phyloP scores from a whole-genome alignment of 2,113 vertebrate species.

The Coryphaenoides rupestris region DNA sequence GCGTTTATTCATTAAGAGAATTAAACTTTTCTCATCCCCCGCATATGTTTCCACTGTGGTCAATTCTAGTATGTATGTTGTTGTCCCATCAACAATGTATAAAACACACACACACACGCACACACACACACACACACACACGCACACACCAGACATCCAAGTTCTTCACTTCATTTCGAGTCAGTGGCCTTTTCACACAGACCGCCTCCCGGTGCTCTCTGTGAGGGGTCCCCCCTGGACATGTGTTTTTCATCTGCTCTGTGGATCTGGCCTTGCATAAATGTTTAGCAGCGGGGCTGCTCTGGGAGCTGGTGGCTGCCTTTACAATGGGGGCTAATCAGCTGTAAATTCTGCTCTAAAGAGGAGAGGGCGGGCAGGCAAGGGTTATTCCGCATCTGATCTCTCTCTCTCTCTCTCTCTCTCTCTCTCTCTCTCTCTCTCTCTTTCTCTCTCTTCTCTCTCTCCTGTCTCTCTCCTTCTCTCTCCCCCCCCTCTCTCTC shows the following conservation, averaged over 20 bases:
- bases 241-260: conserved; percentile 72
- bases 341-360: conserved; percentile 78
- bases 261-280: conserved; percentile 69
- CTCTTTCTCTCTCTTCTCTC: not conserved
- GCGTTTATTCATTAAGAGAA: too few species aligned
- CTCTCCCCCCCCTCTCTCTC: not conserved
- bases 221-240: conserved; percentile 55
- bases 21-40: too few species aligned
- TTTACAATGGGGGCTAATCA: conserved; percentile 73
- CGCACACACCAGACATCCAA: too few species aligned
- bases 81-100: too few species aligned
- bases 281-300: conserved; percentile 73
- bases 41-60: too few species aligned
- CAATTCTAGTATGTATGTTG: too few species aligned
- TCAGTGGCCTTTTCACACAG: too few species aligned
- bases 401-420: conserved; percentile 36
- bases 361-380: conserved; percentile 61
- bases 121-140: too few species aligned
- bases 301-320: conserved; percentile 67
- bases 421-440: conserved; percentile 23
- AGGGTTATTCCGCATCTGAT: conserved; percentile 69
- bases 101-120: too few species aligned
- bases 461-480: too few species aligned
- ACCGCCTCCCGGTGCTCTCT: conserved; percentile 20
- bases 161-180: too few species aligned